Base-by-base conservation (phyloP, 37 sponge, comb jelly and placozoan species). In the Cladorhizidae sp. region DNA sequence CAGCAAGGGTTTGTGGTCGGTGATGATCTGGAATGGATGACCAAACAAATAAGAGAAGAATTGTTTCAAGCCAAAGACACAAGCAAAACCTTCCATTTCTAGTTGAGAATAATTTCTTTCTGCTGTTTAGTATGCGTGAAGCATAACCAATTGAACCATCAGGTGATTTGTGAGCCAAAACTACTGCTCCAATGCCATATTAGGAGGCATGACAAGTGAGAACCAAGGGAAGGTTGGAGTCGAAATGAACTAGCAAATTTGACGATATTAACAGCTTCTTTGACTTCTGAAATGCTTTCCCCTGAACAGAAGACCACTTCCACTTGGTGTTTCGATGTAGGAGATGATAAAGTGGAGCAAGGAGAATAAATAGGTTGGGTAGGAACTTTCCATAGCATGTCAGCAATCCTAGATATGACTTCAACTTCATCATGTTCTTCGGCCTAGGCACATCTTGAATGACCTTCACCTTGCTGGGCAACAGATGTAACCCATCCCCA, bases 1-100 rank as follows among this genome's bases (percentile, higher is more conserved):
- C 32, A 73, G 33, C 62, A 82, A 62, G 14, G 82, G 82, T 74
- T 82, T 82, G 74, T 82, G 82, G 64, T 82, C 82, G 40, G 82
- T 82, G 12, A 62, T 18, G 31, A 82, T 28, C 33, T 72, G 20
- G 52, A 82, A 82, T n/a, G 37, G 50, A 55, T 33, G 57, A 11
- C 74, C 74, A 26, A 74, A 74, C 57, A 72, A 3, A 42, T 74
- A 55, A 8, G 56, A 52, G 37, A 55, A 50, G 33, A 74, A 74
- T 31, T 32, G 23, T 38, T 76, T 76, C 0, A 76, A 14, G 7
- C 77, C 62, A 74, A 74, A 74, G 6, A 74, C 32, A 55, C 74
- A 62, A 32, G 77, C 62, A 20, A 76, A 21, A 8, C 77, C 77
- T 76, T 76, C 77, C 45, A 18, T 59, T 39, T 76, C 77, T 3